Conservation (phyloP, 2,888 invertebrate species). For the Druceiella hillmani region DNA sequence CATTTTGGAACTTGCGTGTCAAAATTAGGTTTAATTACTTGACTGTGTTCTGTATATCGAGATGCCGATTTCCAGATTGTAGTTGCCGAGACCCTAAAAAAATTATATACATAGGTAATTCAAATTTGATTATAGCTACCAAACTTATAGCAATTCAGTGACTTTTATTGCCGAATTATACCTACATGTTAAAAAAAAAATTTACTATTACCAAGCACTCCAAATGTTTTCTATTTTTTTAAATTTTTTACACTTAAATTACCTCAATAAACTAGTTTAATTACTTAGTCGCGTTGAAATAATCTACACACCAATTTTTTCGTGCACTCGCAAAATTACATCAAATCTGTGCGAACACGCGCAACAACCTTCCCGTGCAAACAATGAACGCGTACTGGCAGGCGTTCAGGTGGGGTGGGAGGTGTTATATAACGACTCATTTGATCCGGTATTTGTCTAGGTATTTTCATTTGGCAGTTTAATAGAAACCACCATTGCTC, state of each 20-base stretch:
- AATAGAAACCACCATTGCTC: no score
- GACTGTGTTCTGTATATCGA: no score
- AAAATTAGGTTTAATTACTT: no score
- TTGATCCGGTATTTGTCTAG: no score
- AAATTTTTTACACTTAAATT: constrained; percentile 14
- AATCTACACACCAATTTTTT: constrained; percentile 18
- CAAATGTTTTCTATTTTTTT: constrained; percentile 12
- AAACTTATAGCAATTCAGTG: constrained; percentile 13
- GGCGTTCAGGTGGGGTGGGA: constrained; percentile 8
- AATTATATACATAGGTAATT: no score
- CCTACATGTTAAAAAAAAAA: constrained; percentile 14
- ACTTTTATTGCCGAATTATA: constrained; percentile 17
- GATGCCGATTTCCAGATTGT: no score
- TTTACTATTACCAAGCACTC: constrained; percentile 13
- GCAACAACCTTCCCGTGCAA: constrained; percentile 15
- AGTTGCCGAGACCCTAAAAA: no score
- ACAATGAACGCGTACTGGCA: constrained; percentile 11
- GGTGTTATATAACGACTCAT: no score
- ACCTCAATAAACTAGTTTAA: constrained; percentile 15
- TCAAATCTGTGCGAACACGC: constrained; percentile 17
- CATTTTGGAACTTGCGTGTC: no score
- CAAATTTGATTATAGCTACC: no score
- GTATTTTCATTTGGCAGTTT: no score
- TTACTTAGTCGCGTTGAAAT: constrained; percentile 14
- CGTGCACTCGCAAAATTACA: constrained; percentile 20